Base-by-base conservation (phyloP, 1,140 invertebrate genomes). In the Lethrus apterus region DNA sequence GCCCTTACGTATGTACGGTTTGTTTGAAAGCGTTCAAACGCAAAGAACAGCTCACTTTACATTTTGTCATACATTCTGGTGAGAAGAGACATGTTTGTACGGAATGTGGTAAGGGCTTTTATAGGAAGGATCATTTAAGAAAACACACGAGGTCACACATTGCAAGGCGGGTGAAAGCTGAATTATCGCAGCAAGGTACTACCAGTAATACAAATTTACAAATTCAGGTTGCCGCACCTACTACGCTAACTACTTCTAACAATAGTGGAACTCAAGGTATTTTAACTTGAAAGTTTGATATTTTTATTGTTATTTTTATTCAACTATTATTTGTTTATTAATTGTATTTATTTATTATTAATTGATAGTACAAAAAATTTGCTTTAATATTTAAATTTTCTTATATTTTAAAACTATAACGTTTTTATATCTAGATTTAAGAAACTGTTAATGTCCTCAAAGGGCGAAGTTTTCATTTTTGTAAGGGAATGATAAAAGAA, bases 51-150 rank as follows among this genome's bases (percentile, higher is more conserved):
- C 71, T 90, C 2, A 86, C 84, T 0, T 64, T 88, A 52, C 86
- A 90, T 69, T 86, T 86, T 65, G 83, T 89, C 30, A 88, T 89
- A 56, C 86, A 90, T 64, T 86, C 84, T 0, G 86, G 85, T 1
- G 86, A 90, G 62, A 92, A 92, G 62, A 70, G 83, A 20, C 87
- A 90, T 57, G 75, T 89, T 4, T 91, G 88, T 65, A 81, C 82
- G 19, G 86, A 89, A 56, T 91, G 88, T 57, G 84, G 86, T 31
- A 91, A 90, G 69, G 85, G 84, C 24, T 81, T 81, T 65, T 81
- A 81, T 59, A 74, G 84, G 31, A 84, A 84, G 59, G 84, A 87
- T 65, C 84, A 87, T 64, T 68, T 87, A 34, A 72, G 80, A 35
- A 89, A 89, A 57, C 85, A 89, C 61, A 84, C 84, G 5, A 77